These are phyloP conservation scores for Dicrurus megarhynchus DNA, from an alignment of 2,113 vertebrate species.

Conservation along the genomic window DNA sequence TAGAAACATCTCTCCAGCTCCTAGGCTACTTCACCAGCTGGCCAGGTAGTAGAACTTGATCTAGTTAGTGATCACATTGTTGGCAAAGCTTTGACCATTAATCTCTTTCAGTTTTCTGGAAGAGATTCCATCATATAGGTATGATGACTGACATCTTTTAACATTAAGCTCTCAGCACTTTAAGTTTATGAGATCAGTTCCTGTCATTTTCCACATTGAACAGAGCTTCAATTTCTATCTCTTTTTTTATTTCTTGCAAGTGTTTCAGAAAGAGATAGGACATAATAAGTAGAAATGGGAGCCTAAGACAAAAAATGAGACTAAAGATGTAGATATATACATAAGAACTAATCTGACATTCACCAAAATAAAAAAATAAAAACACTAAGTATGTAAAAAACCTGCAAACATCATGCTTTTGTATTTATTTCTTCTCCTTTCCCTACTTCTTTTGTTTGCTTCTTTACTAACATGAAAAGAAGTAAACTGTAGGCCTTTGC, in stretches of 20 bases:
- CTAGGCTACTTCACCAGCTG: neutral
- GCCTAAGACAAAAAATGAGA: neutral
- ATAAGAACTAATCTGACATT: neutral
- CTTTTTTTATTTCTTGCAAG: neutral
- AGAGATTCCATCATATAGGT: neutral
- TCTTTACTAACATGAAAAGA: neutral
- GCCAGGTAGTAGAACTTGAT: neutral
- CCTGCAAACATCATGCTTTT: rapidly evolving
- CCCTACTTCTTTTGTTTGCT: neutral
- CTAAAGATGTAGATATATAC: neutral
- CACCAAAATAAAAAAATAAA: neutral
- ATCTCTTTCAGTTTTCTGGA: neutral
- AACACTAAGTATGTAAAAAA: neutral
- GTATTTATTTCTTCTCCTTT: neutral
- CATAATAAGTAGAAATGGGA: neutral
- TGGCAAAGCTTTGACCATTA: neutral
- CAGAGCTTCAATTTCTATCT: neutral
- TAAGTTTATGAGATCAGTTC: neutral
- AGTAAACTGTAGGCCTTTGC: neutral
- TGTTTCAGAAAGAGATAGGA: neutral
- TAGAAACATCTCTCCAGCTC: neutral
- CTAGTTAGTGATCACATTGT: neutral
- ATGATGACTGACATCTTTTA: neutral
- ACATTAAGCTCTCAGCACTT: neutral
- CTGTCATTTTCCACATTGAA: neutral